Percentiles rank a stretch among this genome's conserved stretches.
These are phyloP conservation scores for Prionace glauca DNA, from an alignment of 2,797 vertebrate genomes.

Conservation along the genomic window DNA sequence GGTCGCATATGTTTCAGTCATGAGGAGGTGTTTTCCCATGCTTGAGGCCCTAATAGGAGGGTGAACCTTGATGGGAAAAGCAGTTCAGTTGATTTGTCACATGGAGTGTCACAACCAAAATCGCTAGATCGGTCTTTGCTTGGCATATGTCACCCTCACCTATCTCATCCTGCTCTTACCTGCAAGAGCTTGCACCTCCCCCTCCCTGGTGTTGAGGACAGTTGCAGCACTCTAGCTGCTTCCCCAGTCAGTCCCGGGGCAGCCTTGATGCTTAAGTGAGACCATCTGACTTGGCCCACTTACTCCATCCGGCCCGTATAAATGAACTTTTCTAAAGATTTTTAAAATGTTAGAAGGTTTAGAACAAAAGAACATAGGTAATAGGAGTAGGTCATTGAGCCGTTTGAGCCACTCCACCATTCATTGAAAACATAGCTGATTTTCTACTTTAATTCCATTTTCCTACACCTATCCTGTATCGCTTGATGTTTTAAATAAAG, in stretches of 20 bases:
- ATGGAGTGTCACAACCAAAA: background rate
- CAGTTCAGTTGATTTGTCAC: background rate
- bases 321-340: background rate
- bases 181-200: background rate
- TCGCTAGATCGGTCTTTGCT: background rate
- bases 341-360: background rate
- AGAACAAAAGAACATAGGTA: background rate
- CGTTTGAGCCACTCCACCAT: too few relatives aligned
- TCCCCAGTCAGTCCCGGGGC: background rate
- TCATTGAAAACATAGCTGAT: too few relatives aligned
- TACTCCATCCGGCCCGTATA: background rate
- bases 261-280: background rate
- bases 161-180: background rate
- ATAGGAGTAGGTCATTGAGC: too few relatives aligned
- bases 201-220: background rate
- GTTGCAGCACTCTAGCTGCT: background rate
- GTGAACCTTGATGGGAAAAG: background rate
- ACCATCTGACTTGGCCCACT: background rate
- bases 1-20: background rate
- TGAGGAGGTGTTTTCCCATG: background rate
- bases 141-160: background rate
- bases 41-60: background rate
- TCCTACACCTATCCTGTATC: too few relatives aligned
- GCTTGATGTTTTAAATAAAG: too few relatives aligned
- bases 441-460: too few relatives aligned